Conservation (phyloP, 2,113 vertebrate genomes). For the Otolemur garnettii region DNA sequence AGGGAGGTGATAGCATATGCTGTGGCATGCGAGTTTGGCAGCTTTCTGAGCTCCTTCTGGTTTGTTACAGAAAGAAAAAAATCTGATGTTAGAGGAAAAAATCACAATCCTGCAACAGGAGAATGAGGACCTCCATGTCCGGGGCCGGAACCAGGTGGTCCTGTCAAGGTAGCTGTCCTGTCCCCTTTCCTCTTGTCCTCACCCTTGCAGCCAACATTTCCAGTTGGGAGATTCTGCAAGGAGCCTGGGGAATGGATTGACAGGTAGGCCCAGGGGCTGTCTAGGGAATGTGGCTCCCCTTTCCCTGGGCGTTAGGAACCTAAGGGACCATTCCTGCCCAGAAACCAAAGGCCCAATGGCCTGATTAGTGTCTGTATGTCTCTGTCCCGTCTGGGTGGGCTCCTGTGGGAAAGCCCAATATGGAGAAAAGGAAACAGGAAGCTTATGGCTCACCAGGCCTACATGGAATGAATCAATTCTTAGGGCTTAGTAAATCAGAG, state of each 20-base stretch:
- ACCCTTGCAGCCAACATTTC: background rate
- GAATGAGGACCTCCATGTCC: constrained; percentile 93
- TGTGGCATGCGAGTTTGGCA: rapidly evolving
- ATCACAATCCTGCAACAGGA: constrained; percentile 91
- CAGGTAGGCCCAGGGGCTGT: background rate
- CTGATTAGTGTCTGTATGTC: background rate
- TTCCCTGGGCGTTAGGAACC: background rate
- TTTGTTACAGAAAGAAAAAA: constrained; percentile 90
- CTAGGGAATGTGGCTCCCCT: background rate
- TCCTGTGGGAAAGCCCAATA: background rate
- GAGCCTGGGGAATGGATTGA: background rate
- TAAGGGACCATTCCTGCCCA: background rate
- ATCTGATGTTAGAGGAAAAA: constrained; percentile 92
- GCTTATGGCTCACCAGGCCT: background rate
- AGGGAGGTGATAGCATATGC: rapidly evolving
- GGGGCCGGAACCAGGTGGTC: constrained; percentile 89
- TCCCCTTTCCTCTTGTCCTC: background rate
- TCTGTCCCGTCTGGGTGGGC: background rate
- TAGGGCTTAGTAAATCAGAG: background rate
- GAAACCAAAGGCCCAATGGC: background rate
- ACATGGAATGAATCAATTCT: background rate
- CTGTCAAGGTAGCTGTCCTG: constrained; percentile 88
- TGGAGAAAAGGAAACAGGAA: constrained; percentile 5
- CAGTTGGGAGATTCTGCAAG: background rate
- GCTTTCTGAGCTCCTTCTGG: background rate